Evolutionary conservation across 2,888 invertebrate species (phyloP).

Genomic region (Folsomia candida): DNA sequence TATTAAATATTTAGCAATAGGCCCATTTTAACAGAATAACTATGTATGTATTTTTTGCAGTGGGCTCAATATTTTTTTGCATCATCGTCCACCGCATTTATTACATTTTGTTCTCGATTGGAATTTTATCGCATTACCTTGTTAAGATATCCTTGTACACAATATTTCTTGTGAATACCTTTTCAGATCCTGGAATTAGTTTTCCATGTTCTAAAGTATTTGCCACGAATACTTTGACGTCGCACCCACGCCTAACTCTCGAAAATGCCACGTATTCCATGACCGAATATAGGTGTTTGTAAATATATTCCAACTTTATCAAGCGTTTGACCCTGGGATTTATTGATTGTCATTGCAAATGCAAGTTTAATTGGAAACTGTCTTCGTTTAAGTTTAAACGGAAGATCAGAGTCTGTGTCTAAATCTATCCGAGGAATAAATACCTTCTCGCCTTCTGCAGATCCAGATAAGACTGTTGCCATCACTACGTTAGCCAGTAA

Average conservation of each 20-base stretch:
- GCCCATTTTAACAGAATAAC: no score
- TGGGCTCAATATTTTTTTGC: no score
- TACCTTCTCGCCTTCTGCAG: conserved; percentile 31
- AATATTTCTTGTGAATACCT: conserved; percentile 20
- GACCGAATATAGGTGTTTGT: conserved; percentile 20
- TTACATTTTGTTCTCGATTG: no score
- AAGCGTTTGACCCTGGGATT: conserved; percentile 52
- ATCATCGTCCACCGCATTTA: no score
- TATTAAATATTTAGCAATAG: no score
- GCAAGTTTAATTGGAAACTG: conserved; percentile 51
- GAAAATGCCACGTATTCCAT: conserved; percentile 31
- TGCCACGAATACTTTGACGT: conserved; percentile 18
- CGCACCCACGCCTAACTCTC: conserved; percentile 2
- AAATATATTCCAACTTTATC: conserved; percentile 26
- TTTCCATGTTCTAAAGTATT: conserved; percentile 15
- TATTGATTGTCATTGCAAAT: conserved; percentile 52
- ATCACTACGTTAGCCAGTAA: conserved; percentile 28
- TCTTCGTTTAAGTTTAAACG: conserved; percentile 44
- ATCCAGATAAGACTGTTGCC: conserved; percentile 27
- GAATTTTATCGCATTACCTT: no score
- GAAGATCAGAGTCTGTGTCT: conserved; percentile 32
- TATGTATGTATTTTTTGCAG: no score
- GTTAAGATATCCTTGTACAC: conserved; percentile 27
- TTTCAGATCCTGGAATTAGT: not conserved
- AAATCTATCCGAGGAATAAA: conserved; percentile 50